Conservation (phyloP, 2,113 vertebrate species). For the Murina feae region DNA sequence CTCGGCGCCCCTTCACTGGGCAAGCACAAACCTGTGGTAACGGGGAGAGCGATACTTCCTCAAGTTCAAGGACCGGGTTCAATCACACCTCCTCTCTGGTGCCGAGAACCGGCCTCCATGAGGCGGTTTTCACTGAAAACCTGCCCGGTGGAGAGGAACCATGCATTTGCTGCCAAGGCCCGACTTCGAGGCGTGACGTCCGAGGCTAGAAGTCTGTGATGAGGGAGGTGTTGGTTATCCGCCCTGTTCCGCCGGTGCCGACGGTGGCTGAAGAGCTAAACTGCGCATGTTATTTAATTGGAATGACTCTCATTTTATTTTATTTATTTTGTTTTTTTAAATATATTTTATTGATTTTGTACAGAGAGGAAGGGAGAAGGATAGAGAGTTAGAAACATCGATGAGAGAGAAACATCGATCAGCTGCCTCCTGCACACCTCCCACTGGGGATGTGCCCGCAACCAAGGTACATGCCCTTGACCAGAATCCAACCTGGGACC, state of each 20-base stretch:
- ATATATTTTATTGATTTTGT: too few relatives aligned
- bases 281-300: neutral
- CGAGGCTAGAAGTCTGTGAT: too few relatives aligned
- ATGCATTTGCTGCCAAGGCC: too few relatives aligned
- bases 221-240: neutral
- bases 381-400: too few relatives aligned
- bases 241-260: neutral
- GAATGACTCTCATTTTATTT: neutral
- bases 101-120: neutral
- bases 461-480: too few relatives aligned
- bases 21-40: neutral
- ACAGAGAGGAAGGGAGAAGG: too few relatives aligned
- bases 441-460: too few relatives aligned
- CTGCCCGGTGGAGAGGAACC: neutral
- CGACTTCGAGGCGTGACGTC: neutral
- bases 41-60: rapidly evolving
- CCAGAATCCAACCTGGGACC: too few relatives aligned
- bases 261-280: neutral
- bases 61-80: neutral
- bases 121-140: neutral
- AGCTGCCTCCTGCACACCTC: too few relatives aligned
- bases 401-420: too few relatives aligned
- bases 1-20: neutral
- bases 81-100: neutral
- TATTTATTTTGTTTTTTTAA: too few relatives aligned